Base-by-base conservation (phyloP, 2,888 invertebrate genomes). In the Lithophane ornitopus region DNA sequence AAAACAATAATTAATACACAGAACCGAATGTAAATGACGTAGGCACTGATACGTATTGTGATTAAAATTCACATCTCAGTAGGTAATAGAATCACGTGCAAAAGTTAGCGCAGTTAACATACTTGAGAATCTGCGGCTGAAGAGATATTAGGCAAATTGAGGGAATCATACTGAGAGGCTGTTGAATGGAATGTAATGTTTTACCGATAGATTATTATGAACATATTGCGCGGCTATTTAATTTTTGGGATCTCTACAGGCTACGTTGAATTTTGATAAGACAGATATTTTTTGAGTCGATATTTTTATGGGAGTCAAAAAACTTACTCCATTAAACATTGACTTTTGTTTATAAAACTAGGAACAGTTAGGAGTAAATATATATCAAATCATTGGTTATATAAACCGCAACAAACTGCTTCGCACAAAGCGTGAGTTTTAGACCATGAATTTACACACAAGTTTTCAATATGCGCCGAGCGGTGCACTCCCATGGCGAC, bases 31-130 rank as follows among this genome's bases (percentile, higher is more conserved):
- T 8, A 22, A 39, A 56, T 3, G 12, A 9, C 9, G 19, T 9
- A 2, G 54, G n/a, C n/a, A 28, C 59, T 79, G 63, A 58, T 63
- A 81, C 56, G 59, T 80, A 62, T 69, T 34, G 44, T 62, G 54
- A 76, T 82, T 71, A 81, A 84, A 75, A 84, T 80, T 81, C 86
- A 75, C 81, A 77, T 70, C 66, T 46, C 39, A 63, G 41, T 69
- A 52, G 34, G n/a, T 88, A 86, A 88, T 76, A 74, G 75, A 71
- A 78, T 88, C 76, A 49, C 52, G 74, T 54, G 22, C 63, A 66
- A 86, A 86, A 88, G 88, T 84, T 88, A 76, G 59, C 34, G 58
- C 61, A 61, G 26, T 80, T 76, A 71, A 54, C 77, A 75, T 80
- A 76, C 65, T 84, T 39, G 74, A 2, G 19, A 67, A 49, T 63